Conservation (phyloP, 2,797 vertebrate genomes). For the Ceyx erithaca region DNA sequence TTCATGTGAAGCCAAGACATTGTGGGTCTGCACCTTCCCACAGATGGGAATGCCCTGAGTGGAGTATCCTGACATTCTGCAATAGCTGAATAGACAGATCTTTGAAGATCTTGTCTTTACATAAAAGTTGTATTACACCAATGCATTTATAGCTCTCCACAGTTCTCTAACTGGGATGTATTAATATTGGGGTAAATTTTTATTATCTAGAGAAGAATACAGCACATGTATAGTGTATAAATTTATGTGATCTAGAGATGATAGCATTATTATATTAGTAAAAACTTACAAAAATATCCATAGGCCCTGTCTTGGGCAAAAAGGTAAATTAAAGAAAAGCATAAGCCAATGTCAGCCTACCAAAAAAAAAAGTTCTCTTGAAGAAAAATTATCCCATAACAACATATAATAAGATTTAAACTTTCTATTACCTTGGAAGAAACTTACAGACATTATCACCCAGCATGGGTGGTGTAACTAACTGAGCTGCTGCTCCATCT, state of each 20-base stretch:
- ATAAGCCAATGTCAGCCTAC: neutral
- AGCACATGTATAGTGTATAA: neutral
- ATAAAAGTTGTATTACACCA: neutral
- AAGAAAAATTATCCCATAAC: neutral
- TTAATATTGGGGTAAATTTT: neutral
- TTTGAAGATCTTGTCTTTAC: neutral
- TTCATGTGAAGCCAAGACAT: neutral
- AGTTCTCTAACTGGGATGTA: neutral
- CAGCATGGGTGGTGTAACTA: neutral
- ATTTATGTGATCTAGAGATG: neutral
- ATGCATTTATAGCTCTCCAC: neutral
- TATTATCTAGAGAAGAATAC: neutral
- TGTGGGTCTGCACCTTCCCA: neutral
- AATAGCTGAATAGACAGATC: neutral
- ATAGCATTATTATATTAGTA: neutral
- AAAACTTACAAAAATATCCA: neutral
- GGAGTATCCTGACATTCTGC: neutral
- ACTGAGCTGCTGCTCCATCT: neutral
- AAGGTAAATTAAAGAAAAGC: neutral
- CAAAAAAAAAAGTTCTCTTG: neutral
- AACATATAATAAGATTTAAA: neutral
- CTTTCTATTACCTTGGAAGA: neutral
- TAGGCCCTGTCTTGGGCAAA: neutral
- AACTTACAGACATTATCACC: neutral
- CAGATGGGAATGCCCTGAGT: neutral